Percentiles rank a stretch among this genome's conserved stretches.
Evolutionary conservation across 2,888 invertebrate species (phyloP).

Genomic region (Rotaria macrura): DNA sequence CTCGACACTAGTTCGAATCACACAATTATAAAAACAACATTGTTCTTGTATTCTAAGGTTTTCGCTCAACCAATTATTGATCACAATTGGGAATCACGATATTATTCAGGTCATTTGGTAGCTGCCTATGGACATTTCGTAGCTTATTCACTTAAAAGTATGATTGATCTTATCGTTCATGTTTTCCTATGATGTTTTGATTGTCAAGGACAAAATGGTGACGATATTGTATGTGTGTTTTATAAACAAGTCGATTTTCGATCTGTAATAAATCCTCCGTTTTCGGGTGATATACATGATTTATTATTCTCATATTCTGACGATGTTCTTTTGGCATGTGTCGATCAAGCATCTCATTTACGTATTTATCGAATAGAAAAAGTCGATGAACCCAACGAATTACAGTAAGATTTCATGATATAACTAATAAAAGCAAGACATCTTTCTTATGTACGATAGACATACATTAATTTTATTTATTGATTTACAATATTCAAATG

Average conservation of each 20-base stretch:
- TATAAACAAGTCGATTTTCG: constrained; percentile 11
- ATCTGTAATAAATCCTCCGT: background rate
- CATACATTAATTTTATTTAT: background rate
- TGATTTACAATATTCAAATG: background rate
- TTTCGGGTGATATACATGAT: background rate
- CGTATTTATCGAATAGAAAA: constrained; percentile 14
- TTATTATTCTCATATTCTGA: constrained; percentile 8
- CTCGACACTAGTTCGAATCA: too few species aligned
- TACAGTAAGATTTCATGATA: background rate
- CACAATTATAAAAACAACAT: too few species aligned
- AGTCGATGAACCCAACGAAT: background rate
- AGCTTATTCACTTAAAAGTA: background rate
- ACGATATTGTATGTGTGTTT: constrained; percentile 15
- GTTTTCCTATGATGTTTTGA: background rate
- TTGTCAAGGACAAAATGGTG: background rate
- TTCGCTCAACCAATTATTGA: background rate
- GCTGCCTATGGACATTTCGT: background rate
- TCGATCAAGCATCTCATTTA: constrained; percentile 11
- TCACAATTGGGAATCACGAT: background rate
- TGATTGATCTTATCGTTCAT: too few species aligned
- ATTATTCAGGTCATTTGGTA: background rate
- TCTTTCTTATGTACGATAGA: background rate
- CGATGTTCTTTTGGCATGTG: background rate
- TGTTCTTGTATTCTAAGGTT: background rate
- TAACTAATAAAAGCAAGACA: background rate